A percentile compares a stretch with the other conserved stretches of the same genome.
phyloP scores from a whole-genome alignment of 2,888 invertebrate genomes.

The Drosophila sordidula region DNA sequence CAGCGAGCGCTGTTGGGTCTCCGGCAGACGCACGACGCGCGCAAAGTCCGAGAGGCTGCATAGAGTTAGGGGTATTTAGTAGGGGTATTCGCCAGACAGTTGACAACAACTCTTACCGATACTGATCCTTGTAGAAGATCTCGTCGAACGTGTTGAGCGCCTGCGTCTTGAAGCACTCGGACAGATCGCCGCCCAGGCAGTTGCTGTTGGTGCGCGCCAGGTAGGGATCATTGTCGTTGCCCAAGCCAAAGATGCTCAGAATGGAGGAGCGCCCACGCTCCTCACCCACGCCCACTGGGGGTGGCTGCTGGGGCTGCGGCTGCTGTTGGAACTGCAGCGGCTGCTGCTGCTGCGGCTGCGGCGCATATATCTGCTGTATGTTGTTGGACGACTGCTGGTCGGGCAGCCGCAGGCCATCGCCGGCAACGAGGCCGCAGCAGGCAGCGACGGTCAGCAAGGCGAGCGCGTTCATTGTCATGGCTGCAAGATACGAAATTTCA shows the following conservation, averaged over 20 bases:
- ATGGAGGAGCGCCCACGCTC: slow-evolving; percentile 88
- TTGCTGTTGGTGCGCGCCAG: slow-evolving; percentile 90
- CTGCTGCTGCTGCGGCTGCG: slow-evolving; percentile 67
- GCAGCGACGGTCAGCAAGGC: slow-evolving; percentile 85
- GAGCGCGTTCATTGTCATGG: slow-evolving; percentile 60
- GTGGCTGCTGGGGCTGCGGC: slow-evolving; percentile 56
- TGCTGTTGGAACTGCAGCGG: slow-evolving; percentile 62
- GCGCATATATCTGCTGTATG: slow-evolving; percentile 68
- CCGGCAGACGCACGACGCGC: slow-evolving; percentile 89
- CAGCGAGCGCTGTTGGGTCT: slow-evolving; percentile 89
- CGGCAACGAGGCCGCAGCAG: slow-evolving; percentile 86
- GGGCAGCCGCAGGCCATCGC: slow-evolving; percentile 87
- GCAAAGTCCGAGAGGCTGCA: slow-evolving; percentile 89
- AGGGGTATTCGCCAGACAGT: no score
- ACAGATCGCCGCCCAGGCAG: slow-evolving; percentile 92
- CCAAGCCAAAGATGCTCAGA: slow-evolving; percentile 92
- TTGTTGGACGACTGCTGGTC: slow-evolving; percentile 81
- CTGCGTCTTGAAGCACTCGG: slow-evolving; percentile 93
- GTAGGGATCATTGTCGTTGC: slow-evolving; percentile 92
- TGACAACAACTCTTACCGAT: slow-evolving; percentile 80
- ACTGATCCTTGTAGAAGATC: slow-evolving; percentile 89
- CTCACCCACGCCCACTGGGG: slow-evolving; percentile 70
- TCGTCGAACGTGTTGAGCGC: slow-evolving; percentile 91
- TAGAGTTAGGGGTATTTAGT: background rate
- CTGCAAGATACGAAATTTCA: slow-evolving; percentile 73